Conservation (phyloP, 2,888 invertebrate species). For the Scaptomyza reducta region DNA sequence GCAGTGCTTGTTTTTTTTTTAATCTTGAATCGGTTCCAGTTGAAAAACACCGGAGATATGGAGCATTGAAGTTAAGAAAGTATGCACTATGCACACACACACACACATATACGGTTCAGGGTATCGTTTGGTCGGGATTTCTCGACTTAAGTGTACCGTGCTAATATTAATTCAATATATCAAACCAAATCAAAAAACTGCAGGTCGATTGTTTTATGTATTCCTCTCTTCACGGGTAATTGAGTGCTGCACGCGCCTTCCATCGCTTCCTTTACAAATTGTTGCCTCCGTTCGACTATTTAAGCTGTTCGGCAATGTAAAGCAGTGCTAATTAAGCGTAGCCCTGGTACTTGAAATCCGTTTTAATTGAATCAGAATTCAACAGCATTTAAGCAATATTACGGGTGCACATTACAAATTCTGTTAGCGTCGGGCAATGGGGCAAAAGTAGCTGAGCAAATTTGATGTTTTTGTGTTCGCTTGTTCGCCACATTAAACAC, state of each 20-base stretch:
- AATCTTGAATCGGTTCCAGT: no score
- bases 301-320: conserved; percentile 6
- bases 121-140: no score
- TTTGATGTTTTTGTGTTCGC: conserved; percentile 34
- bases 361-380: conserved; percentile 71
- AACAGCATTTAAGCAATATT: conserved; percentile 64
- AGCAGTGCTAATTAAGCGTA: conserved; percentile 68
- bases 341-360: conserved; percentile 54
- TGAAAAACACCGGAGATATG: no score
- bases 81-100: no score
- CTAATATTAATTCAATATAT: no score
- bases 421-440: conserved; percentile 55
- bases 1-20: no score
- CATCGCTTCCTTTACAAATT: conserved; percentile 1
- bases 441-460: conserved; percentile 62
- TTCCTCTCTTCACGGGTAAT: not conserved
- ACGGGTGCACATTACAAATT: conserved; percentile 63
- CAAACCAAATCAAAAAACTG: not conserved
- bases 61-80: no score
- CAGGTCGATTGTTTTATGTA: conserved; percentile 18
- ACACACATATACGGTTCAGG: no score
- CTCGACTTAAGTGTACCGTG: no score
- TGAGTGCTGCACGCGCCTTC: conserved; percentile 40
- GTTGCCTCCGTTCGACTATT: conserved; percentile 18
- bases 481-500: conserved; percentile 75